Evolutionary conservation across 2,113 vertebrate genomes (phyloP), one percentile per base, ranked within the genome.

Genomic region (Microtus pennsylvanicus): DNA sequence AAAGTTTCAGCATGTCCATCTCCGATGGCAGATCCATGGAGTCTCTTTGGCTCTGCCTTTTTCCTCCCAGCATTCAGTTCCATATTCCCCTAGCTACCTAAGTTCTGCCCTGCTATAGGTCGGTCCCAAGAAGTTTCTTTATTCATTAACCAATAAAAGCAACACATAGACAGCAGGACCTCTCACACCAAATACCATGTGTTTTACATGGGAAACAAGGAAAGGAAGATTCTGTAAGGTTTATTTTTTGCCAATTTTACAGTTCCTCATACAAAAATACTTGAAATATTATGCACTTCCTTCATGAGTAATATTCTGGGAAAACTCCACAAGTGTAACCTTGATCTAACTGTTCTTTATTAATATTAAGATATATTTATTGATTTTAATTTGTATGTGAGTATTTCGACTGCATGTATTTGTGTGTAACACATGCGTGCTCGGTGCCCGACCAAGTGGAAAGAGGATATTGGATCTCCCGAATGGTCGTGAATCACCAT

Each of bases 191-290:
- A 55, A 55, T 55, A 55, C 14, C 95, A 97, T 94, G 96, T 94
- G 96, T 96, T 93, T 93, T 94, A 94, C 11, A 90, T 30, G 94
- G 35, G 70, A 94, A 74, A 96, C 91, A 90, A 85, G 94, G 77
- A 75, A 2, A 85, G 94, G 77, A 75, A 3, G 33, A 95, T 21
- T 80, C 22, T 45, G 30, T 55, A 80, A 33, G 26, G 5, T 58
- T 58, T 52, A 2, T 13, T 58, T 58, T 58, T 1, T 77, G 80
- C 55, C 5, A 97, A 96, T 94, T 97, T 97, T 95, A 94, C 91
- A 86, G 94, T 52, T 74, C 76, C 94, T 75, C 61, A 1, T 55
- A 93, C 94, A 33, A 9, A 89, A 96, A 70, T 95, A 93, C 95
- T 92, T 96, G 70, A 50, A 33, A 96, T 97, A 96, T 94, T 97